phyloP scores from a whole-genome alignment of 2,888 invertebrate genomes.

The Meta bourneti region DNA sequence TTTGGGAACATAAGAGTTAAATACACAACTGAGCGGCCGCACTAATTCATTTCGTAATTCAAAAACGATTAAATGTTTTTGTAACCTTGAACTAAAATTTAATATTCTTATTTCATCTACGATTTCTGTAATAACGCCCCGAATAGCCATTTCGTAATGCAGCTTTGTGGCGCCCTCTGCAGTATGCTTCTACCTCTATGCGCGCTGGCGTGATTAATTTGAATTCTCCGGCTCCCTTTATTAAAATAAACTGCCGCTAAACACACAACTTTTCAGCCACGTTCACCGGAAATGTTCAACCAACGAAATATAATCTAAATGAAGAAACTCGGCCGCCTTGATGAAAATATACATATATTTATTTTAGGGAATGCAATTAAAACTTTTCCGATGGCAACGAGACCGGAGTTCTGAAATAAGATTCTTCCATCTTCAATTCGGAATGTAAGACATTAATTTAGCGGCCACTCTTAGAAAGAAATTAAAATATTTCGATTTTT shows the following conservation, averaged over 20 bases:
- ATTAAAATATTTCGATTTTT: neutral
- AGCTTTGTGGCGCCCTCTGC: neutral
- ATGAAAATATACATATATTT: slow-evolving; percentile 53
- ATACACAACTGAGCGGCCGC: too few relatives aligned
- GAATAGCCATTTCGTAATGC: too few relatives aligned
- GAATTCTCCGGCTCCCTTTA: neutral
- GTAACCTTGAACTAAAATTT: neutral
- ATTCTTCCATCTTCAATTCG: too few relatives aligned
- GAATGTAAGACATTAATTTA: too few relatives aligned
- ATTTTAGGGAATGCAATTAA: slow-evolving; percentile 64
- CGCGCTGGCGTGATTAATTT: slow-evolving; percentile 1
- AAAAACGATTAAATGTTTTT: neutral
- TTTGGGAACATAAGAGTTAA: too few relatives aligned
- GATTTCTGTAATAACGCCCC: too few relatives aligned
- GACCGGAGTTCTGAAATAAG: too few relatives aligned
- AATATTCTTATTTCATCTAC: too few relatives aligned
- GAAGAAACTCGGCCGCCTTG: slow-evolving; percentile 3
- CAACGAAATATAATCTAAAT: slow-evolving; percentile 11
- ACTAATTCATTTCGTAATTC: too few relatives aligned
- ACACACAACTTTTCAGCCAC: slow-evolving; percentile 47
- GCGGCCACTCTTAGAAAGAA: neutral
- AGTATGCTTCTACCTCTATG: neutral
- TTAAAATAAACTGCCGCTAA: slow-evolving; percentile 31
- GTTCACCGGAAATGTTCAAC: slow-evolving; percentile 43
- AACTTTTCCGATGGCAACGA: slow-evolving; percentile 3